These are phyloP conservation scores for Epinotia demarniana DNA, from an alignment of 2,888 invertebrate genomes.

Conservation along the genomic window DNA sequence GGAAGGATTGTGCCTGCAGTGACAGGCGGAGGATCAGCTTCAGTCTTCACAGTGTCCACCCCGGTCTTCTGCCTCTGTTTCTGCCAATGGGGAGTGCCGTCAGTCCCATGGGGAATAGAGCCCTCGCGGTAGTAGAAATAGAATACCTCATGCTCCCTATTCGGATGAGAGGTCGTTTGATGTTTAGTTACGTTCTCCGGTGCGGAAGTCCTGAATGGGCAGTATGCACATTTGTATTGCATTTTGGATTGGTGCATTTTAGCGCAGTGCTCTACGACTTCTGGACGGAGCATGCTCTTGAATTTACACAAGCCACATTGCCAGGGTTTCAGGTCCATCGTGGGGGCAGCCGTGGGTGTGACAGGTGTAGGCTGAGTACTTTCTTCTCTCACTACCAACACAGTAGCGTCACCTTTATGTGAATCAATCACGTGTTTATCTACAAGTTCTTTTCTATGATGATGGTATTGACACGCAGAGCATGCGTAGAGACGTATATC, in stretches of 20 bases:
- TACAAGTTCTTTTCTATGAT: constrained; percentile 85
- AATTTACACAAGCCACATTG: constrained; percentile 88
- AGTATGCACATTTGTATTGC: constrained; percentile 89
- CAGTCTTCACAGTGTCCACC: constrained; percentile 58
- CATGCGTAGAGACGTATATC: constrained; percentile 90
- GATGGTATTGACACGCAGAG: constrained; percentile 87
- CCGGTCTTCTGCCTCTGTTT: constrained; percentile 63
- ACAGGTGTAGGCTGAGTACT: constrained; percentile 57
- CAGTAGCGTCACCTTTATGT: constrained; percentile 79
- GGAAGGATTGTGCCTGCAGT: constrained; percentile 3
- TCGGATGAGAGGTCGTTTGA: constrained; percentile 84
- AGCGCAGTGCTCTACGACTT: constrained; percentile 85
- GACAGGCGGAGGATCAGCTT: constrained; percentile 49
- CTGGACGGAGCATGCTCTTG: constrained; percentile 84
- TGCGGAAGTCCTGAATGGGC: constrained; percentile 83
- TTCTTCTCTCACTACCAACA: constrained; percentile 70
- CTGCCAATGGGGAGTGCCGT: constrained; percentile 69
- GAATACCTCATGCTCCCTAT: constrained; percentile 67
- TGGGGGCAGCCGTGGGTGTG: constrained; percentile 56
- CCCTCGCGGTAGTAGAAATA: constrained; percentile 84
- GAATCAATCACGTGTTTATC: constrained; percentile 87
- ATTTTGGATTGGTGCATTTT: constrained; percentile 86
- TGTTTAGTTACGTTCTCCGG: constrained; percentile 85
- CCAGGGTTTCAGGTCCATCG: constrained; percentile 87
- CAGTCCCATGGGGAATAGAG: constrained; percentile 62